Conservation (phyloP, 2,113 vertebrate species). For the Trinectes maculatus region DNA sequence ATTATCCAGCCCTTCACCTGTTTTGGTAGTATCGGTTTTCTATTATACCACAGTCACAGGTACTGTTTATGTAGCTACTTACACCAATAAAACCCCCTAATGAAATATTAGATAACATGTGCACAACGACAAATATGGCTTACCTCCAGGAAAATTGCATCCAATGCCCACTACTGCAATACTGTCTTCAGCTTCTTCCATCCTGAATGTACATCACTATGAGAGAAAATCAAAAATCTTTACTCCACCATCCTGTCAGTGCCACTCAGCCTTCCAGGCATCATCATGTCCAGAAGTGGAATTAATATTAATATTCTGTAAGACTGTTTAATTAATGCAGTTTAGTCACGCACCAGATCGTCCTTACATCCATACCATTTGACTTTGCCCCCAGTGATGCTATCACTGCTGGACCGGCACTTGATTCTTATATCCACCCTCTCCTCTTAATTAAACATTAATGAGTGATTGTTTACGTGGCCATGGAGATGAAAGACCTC, state of each 20-base stretch:
- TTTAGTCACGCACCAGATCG: constrained; percentile 19
- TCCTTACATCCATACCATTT: constrained; percentile 36
- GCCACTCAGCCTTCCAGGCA: neutral
- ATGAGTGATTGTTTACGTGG: constrained; percentile 56
- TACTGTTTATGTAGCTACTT: neutral
- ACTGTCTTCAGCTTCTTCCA: constrained; percentile 61
- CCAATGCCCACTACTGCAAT: constrained; percentile 83
- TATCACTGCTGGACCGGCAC: constrained; percentile 18
- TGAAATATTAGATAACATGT: no score
- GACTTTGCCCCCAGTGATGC: constrained; percentile 19
- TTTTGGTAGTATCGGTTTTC: neutral
- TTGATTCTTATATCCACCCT: constrained; percentile 53
- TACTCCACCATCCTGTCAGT: neutral
- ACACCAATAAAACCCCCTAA: no score
- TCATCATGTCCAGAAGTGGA: neutral
- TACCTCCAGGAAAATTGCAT: constrained; percentile 83
- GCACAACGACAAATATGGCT: no score
- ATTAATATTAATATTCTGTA: neutral
- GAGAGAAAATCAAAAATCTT: constrained; percentile 25
- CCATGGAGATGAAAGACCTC: constrained; percentile 70
- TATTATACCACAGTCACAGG: neutral
- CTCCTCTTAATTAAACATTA: constrained; percentile 68
- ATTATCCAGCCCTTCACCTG: constrained; percentile 85
- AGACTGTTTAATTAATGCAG: constrained; percentile 18
- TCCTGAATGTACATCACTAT: constrained; percentile 27